These are phyloP conservation scores for Steromphala cineraria DNA, from an alignment of 2,888 invertebrate species.

Conservation along the genomic window DNA sequence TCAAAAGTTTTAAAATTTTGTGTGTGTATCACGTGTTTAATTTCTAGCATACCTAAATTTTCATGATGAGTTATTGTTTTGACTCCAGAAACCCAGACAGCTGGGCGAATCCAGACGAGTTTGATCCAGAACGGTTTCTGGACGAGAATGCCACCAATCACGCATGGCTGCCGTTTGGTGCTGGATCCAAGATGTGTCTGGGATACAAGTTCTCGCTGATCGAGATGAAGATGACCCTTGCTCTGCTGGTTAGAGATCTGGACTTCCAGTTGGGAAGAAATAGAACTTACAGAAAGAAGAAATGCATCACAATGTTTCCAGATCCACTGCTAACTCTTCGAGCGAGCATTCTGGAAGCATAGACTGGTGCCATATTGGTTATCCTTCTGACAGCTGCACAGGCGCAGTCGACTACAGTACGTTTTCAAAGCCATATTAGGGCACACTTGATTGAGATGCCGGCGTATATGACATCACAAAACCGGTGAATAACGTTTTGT, in stretches of 20 bases:
- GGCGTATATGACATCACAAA: no score
- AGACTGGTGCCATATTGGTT: no score
- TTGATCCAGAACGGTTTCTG: conserved; percentile 59
- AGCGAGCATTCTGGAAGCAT: background rate
- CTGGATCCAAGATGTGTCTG: conserved; percentile 53
- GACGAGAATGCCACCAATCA: conserved; percentile 29
- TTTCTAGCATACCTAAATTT: no score
- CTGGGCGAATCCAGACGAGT: conserved; percentile 54
- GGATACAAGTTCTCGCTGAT: conserved; percentile 55
- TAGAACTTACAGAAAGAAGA: background rate
- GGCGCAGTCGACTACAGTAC: no score
- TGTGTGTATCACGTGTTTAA: no score
- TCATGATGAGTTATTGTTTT: background rate
- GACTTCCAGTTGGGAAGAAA: background rate
- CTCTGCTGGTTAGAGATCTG: conserved; percentile 36
- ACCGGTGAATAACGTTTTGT: no score
- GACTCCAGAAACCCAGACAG: conserved; percentile 43
- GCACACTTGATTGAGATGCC: no score
- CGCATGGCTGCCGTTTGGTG: conserved; percentile 46
- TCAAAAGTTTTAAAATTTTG: no score
- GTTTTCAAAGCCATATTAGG: no score
- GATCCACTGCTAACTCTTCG: background rate
- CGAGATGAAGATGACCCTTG: conserved; percentile 47
- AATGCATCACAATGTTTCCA: background rate
- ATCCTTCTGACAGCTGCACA: no score